Evolutionary conservation across 2,797 vertebrate genomes (phyloP), one percentile per base, ranked within the genome.

Genomic region (Triplophysa yarkandensis): DNA sequence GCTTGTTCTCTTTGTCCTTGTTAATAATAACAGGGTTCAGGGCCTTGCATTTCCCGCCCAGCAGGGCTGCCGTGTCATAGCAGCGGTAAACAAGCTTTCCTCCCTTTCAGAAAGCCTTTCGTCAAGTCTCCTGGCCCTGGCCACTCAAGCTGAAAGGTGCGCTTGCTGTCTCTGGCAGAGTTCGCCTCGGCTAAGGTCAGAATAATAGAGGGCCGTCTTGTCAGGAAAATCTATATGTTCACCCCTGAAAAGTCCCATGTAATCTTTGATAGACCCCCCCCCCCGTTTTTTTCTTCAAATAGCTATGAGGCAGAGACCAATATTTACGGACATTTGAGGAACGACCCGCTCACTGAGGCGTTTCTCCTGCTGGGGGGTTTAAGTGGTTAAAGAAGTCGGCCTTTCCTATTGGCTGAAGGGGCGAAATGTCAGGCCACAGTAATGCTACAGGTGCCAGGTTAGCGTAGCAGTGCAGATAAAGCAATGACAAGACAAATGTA

Each of bases 1-100:
- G 73, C 73, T 77, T 90, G 90, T 92, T 92, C 91, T 92, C 88
- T 91, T 92, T 92, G 92, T 93, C 91, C 92, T 93, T 93, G 91
- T 93, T 93, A 93, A 93, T 93, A 93, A 93, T 93, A 92, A 92
- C 91, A 91, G 92, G 91, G 90, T 90, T 89, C 90, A 91, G 87
- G 89, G 91, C 86, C 89, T 71, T 85, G 83, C 90, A 91, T 92
- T 92, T 92, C 90, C 89, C 87, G 88, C 89, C 91, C 91, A 88
- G 90, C 91, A 90, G 91, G 91, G 89, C 91, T 90, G 90, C 89
- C 87, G 86, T 92, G 92, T 93, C 91, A 92, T 92, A 90, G 91
- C 91, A 89, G 89, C 90, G 86, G 91, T 92, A 92, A 93, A 93
- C 92, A 92, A 93, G 91, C 92, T 89, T 80, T 76, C 84, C 84